Evolutionary conservation across 2,113 vertebrate genomes (phyloP).

Genomic region (Poeciliopsis occidentalis): DNA sequence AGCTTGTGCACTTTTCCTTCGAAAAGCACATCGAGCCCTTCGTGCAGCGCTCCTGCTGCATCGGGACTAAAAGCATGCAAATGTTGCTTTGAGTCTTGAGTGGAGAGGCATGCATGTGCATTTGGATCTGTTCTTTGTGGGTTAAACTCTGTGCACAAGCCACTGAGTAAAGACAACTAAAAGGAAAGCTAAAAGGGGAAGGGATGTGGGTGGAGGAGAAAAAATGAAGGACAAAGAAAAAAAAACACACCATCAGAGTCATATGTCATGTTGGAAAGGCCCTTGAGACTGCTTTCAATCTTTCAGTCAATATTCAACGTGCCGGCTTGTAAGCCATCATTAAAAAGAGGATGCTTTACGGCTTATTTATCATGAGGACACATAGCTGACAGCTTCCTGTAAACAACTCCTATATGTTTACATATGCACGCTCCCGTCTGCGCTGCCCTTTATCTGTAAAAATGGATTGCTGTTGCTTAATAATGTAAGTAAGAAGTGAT

Average conservation of each 20-base stretch:
- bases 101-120: background rate
- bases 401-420: constrained; percentile 64
- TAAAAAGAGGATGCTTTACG: constrained; percentile 65
- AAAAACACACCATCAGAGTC: constrained; percentile 49
- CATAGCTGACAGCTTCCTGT: constrained; percentile 69
- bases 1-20: too few species aligned
- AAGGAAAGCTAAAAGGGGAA: constrained; percentile 33
- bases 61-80: background rate
- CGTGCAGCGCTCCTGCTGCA: background rate
- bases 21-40: background rate
- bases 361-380: constrained; percentile 72
- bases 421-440: constrained; percentile 3
- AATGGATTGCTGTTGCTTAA: constrained; percentile 41
- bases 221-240: constrained; percentile 53
- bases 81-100: background rate
- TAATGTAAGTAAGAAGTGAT: constrained; percentile 22
- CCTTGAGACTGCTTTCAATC: constrained; percentile 73
- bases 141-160: constrained; percentile 42
- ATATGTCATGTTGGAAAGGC: constrained; percentile 69
- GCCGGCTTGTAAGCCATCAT: constrained; percentile 63
- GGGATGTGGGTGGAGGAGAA: background rate
- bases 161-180: constrained; percentile 57
- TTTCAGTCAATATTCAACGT: constrained; percentile 67
- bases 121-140: background rate
- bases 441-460: constrained; percentile 34